Evolutionary conservation across 2,797 vertebrate species (phyloP).

Genomic region (Knipowitschia caucasica): DNA sequence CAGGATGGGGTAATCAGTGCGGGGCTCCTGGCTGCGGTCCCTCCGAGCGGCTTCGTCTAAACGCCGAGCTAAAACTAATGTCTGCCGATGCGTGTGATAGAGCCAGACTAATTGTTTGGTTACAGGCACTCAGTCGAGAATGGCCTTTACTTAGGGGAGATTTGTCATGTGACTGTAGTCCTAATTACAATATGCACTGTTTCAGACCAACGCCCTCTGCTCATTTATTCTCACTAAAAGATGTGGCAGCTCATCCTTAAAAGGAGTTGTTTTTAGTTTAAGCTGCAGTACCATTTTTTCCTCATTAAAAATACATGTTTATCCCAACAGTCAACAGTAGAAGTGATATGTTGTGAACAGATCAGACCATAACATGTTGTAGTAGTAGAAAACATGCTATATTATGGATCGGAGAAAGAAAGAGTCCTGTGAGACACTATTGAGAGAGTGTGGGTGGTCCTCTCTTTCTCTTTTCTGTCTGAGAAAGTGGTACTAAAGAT

Average conservation of each 20-base stretch:
- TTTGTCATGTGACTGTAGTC: constrained; percentile 38
- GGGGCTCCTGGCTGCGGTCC: constrained; percentile 38
- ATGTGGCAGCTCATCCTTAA: neutral
- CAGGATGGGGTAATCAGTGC: constrained; percentile 52
- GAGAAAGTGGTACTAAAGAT: too few relatives aligned
- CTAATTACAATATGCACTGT: constrained; percentile 23
- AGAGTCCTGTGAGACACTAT: too few relatives aligned
- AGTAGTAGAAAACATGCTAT: too few relatives aligned
- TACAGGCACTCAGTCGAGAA: constrained; percentile 42
- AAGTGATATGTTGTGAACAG: too few relatives aligned
- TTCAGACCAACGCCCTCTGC: constrained; percentile 14
- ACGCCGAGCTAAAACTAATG: constrained; percentile 50
- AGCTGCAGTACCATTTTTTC: too few relatives aligned
- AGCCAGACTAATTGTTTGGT: constrained; percentile 53
- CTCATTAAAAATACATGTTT: too few relatives aligned
- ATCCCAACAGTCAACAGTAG: too few relatives aligned
- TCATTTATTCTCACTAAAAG: constrained; percentile 8
- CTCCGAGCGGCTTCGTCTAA: constrained; percentile 31
- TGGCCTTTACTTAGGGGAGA: constrained; percentile 44
- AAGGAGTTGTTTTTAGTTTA: neutral
- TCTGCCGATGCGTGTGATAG: constrained; percentile 52
- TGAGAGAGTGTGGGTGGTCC: too few relatives aligned
- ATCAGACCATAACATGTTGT: too few relatives aligned
- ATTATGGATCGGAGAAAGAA: too few relatives aligned
- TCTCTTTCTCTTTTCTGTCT: too few relatives aligned